A percentile compares a stretch with the other conserved stretches of the same genome.
phyloP scores from a whole-genome alignment of 2,113 vertebrate genomes.

The Pteropus alecto region DNA sequence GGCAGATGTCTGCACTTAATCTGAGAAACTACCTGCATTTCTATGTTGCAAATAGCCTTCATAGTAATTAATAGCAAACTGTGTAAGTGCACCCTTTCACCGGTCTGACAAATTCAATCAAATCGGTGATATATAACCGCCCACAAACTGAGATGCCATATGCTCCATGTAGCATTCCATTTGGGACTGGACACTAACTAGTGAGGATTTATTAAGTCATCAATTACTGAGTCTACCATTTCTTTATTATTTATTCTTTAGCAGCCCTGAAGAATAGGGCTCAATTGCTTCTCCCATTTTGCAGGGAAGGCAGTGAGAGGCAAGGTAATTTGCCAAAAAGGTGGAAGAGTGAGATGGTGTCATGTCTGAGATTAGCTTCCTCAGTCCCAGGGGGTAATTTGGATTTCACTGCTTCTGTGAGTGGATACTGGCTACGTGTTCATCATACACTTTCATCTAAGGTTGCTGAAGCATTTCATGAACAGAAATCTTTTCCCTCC shows the following conservation, averaged over 20 bases:
- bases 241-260: slow-evolving; percentile 62
- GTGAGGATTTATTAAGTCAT: slow-evolving; percentile 65
- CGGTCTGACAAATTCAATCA: slow-evolving; percentile 54
- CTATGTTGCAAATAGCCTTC: slow-evolving; percentile 51
- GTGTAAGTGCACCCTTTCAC: slow-evolving; percentile 35
- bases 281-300: slow-evolving; percentile 1
- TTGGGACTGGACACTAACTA: slow-evolving; percentile 42
- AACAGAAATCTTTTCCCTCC: slow-evolving; percentile 1
- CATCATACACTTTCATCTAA: background rate
- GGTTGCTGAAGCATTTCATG: slow-evolving; percentile 24
- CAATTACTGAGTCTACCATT: slow-evolving; percentile 36
- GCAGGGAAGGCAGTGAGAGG: slow-evolving; percentile 31
- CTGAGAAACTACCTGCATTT: slow-evolving; percentile 58
- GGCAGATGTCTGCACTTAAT: slow-evolving; percentile 68
- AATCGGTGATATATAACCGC: slow-evolving; percentile 29
- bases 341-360: background rate
- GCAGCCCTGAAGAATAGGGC: slow-evolving; percentile 18
- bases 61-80: slow-evolving; percentile 60
- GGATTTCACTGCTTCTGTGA: background rate
- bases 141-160: slow-evolving; percentile 46
- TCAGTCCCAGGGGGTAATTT: background rate
- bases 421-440: background rate
- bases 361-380: slow-evolving; percentile 37
- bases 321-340: slow-evolving; percentile 35
- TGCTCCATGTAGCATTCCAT: background rate